phyloP scores from a whole-genome alignment of 2,113 vertebrate genomes.

The Pica pica region DNA sequence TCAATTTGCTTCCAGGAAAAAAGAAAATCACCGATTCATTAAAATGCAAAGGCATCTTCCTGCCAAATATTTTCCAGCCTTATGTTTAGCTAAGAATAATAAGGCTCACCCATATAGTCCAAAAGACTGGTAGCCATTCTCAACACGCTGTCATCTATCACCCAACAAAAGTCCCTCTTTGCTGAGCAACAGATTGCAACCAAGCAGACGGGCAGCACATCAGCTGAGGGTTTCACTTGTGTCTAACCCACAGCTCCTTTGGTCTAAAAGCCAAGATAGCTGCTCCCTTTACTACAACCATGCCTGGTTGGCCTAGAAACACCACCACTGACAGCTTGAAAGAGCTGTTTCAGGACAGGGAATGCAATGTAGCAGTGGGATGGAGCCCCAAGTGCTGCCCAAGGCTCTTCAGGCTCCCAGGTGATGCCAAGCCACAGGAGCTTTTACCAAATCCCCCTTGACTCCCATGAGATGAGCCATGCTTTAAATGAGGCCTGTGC shows the following conservation, averaged over 20 bases:
- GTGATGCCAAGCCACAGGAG: rapidly evolving
- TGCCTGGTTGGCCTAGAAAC: not conserved
- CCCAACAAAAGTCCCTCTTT: not conserved
- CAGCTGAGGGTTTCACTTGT: not conserved
- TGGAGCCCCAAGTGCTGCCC: not conserved
- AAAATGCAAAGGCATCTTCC: not conserved
- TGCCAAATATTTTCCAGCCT: conserved; percentile 48
- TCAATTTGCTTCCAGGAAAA: not conserved
- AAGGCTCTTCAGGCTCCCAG: not conserved
- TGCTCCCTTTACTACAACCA: not conserved
- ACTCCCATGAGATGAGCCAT: not conserved
- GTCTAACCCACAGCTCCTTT: not conserved
- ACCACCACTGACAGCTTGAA: not conserved
- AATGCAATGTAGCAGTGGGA: rapidly evolving
- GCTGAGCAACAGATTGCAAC: not conserved
- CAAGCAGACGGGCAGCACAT: not conserved
- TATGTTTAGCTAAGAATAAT: conserved; percentile 42
- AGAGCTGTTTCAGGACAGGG: not conserved
- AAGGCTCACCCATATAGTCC: not conserved
- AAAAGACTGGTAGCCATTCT: not conserved
- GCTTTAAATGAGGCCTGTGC: not conserved
- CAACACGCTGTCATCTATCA: not conserved
- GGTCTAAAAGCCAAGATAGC: not conserved
- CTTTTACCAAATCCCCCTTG: not conserved
- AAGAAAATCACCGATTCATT: not conserved